phyloP scores from a whole-genome alignment of 1,140 invertebrate genomes.

The Drosophila erecta region DNA sequence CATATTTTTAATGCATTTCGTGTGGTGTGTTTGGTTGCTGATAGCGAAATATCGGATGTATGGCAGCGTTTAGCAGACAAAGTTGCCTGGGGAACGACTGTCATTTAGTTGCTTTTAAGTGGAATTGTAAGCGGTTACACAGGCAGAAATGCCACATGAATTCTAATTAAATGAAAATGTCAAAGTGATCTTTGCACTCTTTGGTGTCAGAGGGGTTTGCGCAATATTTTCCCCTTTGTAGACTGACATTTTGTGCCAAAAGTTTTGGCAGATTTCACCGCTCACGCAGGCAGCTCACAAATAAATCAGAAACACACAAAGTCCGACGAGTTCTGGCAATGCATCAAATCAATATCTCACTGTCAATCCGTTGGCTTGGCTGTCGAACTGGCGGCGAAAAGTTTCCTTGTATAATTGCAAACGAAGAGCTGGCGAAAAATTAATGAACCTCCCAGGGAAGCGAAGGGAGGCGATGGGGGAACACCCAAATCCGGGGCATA shows the following conservation, averaged over 20 bases:
- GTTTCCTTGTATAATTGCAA: conserved; percentile 56
- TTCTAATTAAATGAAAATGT: too few relatives aligned
- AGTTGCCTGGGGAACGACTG: conserved; percentile 11
- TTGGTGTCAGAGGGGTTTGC: too few relatives aligned
- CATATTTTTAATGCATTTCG: conserved; percentile 40
- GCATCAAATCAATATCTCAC: conserved; percentile 60
- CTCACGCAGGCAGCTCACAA: conserved; percentile 15
- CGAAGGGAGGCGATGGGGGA: not conserved
- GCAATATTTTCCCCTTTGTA: not conserved
- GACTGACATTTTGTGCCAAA: not conserved
- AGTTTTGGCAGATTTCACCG: conserved; percentile 10
- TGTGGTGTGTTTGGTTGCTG: conserved; percentile 18
- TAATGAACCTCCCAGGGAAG: conserved; percentile 53
- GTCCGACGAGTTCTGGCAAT: conserved; percentile 7
- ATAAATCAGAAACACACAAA: conserved; percentile 27
- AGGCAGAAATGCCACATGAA: not conserved
- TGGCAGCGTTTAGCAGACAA: conserved; percentile 24
- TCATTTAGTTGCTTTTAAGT: conserved; percentile 18
- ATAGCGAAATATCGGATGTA: conserved; percentile 31
- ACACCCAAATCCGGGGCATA: conserved; percentile 32
- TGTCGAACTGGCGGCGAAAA: conserved; percentile 33
- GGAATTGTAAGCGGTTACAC: not conserved
- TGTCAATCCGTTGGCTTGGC: conserved; percentile 36
- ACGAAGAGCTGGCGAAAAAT: conserved; percentile 44
- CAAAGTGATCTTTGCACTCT: too few relatives aligned